Evolutionary conservation across 2,888 invertebrate genomes (phyloP).

Genomic region (Meandrusa payeni): DNA sequence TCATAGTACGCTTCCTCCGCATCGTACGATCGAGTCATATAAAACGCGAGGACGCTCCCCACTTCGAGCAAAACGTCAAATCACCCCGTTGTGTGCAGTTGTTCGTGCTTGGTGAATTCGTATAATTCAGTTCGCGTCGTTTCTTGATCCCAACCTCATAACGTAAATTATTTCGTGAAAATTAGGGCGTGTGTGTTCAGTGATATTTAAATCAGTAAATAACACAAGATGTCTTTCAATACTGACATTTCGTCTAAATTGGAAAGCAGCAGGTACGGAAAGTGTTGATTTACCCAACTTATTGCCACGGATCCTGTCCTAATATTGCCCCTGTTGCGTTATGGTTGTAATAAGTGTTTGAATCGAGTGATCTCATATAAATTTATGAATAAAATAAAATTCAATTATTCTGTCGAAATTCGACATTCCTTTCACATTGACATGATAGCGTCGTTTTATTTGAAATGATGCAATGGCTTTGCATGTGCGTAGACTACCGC

Average conservation of each 20-base stretch:
- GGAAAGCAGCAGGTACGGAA: conserved; percentile 78
- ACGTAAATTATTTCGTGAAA: conserved; percentile 59
- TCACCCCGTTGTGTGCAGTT: conserved; percentile 44
- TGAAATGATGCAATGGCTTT: conserved; percentile 28
- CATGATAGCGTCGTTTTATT: conserved; percentile 33
- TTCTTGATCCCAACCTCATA: conserved; percentile 58
- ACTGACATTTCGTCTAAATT: conserved; percentile 72
- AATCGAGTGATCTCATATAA: neutral
- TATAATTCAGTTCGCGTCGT: conserved; percentile 54
- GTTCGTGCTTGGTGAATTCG: conserved; percentile 51
- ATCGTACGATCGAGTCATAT: conserved; percentile 76
- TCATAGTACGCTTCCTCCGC: conserved; percentile 64
- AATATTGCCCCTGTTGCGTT: conserved; percentile 36
- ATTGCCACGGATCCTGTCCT: conserved; percentile 38
- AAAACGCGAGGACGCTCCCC: conserved; percentile 65
- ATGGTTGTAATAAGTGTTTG: conserved; percentile 32
- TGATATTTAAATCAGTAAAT: conserved; percentile 73
- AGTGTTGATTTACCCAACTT: conserved; percentile 40
- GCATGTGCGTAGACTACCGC: conserved; percentile 13
- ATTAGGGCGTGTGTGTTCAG: conserved; percentile 72
- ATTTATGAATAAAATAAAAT: conserved; percentile 4
- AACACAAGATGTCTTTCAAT: conserved; percentile 77
- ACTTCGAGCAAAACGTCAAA: conserved; percentile 70
- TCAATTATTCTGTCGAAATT: conserved; percentile 31
- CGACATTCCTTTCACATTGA: conserved; percentile 39